Evolutionary conservation across 2,113 vertebrate species (phyloP).

Genomic region (Cepphus grylle): DNA sequence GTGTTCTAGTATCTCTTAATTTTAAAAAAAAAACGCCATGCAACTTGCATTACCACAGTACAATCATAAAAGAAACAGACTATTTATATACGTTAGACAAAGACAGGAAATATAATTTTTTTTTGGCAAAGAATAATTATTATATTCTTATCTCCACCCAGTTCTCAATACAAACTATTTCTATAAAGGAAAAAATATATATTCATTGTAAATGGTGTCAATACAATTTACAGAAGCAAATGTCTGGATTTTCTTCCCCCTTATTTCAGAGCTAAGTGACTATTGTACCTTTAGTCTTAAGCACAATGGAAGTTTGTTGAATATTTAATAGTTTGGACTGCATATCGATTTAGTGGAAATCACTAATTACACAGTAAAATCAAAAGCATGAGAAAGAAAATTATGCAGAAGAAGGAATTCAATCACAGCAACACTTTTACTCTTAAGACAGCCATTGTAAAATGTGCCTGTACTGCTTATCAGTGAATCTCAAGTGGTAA

Average conservation of each 20-base stretch:
- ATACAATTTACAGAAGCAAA: conserved; percentile 39
- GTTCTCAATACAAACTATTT: conserved; percentile 40
- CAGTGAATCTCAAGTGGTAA: background rate
- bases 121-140: conserved; percentile 33
- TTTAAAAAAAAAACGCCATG: conserved; percentile 29
- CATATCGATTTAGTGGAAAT: background rate
- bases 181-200: conserved; percentile 40
- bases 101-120: conserved; percentile 9
- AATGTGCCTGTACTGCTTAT: background rate
- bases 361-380: conserved; percentile 44
- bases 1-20: conserved; percentile 53
- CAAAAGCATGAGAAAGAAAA: background rate
- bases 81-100: conserved; percentile 19
- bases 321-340: conserved; percentile 13
- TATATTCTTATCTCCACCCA: conserved; percentile 12
- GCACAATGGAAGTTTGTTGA: background rate
- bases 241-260: conserved; percentile 8
- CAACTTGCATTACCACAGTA: background rate
- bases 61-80: conserved; percentile 35
- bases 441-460: background rate
- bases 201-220: conserved; percentile 43
- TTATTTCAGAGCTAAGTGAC: conserved; percentile 51
- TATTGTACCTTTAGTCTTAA: background rate
- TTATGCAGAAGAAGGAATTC: background rate
- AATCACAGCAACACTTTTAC: background rate